A percentile compares a stretch with the other conserved stretches of the same genome.
These are phyloP conservation scores for Hemithea aestivaria DNA, from an alignment of 2,888 invertebrate species.

Conservation along the genomic window DNA sequence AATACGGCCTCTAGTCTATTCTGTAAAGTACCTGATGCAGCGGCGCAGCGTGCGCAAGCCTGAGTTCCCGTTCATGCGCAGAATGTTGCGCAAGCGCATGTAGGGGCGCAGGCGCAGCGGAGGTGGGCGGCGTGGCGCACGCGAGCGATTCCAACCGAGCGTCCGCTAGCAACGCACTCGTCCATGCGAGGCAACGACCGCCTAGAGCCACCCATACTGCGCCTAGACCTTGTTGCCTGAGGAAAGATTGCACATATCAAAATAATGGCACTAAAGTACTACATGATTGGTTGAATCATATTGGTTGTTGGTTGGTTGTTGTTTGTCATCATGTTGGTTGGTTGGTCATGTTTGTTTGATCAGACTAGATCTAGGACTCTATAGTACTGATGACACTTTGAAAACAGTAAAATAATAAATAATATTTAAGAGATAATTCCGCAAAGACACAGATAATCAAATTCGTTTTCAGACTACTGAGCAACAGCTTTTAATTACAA, in stretches of 20 bases:
- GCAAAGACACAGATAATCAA: no score
- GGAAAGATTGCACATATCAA: neutral
- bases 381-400: no score
- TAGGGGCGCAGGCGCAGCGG: slow-evolving; percentile 78
- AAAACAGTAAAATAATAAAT: no score
- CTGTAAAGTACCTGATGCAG: slow-evolving; percentile 81
- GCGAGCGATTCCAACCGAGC: slow-evolving; percentile 84
- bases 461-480: no score
- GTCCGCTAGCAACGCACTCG: slow-evolving; percentile 86
- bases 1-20: neutral
- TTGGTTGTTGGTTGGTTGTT: no score
- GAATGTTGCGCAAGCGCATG: slow-evolving; percentile 82
- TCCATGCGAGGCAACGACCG: slow-evolving; percentile 88
- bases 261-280: no score
- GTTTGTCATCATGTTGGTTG: no score
- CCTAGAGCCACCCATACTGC: slow-evolving; percentile 94
- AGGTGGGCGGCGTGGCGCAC: slow-evolving; percentile 33
- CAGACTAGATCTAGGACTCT: no score
- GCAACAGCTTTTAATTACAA: no score
- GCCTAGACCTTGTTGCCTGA: slow-evolving; percentile 91
- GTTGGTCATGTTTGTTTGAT: no score
- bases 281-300: no score
- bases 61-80: slow-evolving; percentile 84
- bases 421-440: no score
- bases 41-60: slow-evolving; percentile 84